Base-by-base conservation (phyloP, 2,797 vertebrate species). In the Fistularia tabacaria region DNA sequence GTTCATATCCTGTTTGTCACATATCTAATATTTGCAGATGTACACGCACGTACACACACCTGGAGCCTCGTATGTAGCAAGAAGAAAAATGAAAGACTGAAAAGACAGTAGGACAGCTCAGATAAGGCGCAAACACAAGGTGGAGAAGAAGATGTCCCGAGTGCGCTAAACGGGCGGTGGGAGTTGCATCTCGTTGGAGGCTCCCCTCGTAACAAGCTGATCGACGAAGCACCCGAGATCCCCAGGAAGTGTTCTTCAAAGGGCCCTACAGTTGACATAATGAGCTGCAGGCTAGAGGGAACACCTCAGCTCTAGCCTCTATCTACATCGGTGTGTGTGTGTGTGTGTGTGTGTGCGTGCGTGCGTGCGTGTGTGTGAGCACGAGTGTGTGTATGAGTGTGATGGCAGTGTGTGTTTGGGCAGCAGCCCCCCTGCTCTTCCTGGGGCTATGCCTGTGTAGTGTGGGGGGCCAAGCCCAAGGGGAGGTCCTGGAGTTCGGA, bases 401-500 rank as follows among this genome's bases (percentile, higher is more conserved):
- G 58, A 89, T 89, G 88, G 86, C 86, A 53, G 84, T 88, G 81
- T 89, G 88, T 62, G 84, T 87, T 79, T 89, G 88, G 88, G 88
- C 79, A 49, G 86, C 82, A 57, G 87, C 87, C 87, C 87, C 87
- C 51, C 76, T 88, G 71, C 82, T 89, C 64, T 89, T 88, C 77
- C 58, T 89, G 73, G 86, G 88, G 65, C 81, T 89, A 66, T 88
- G 88, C 83, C 85, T 89, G 46, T 89, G 88, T 73, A 89, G 83
- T 11, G 85, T 84, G 60, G 88, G 88, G 73, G 81, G 88, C 68
- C 86, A 88, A 6, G 85, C 86, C 69, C 83, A 87, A 61, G 85
- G 85, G 11, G 88, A 89, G 71, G 82, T 88, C 54, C 77, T 99
- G 83, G 97, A 99, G 87, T 98, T 98, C 77, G 95, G 95, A 0